Conservation (phyloP, 2,797 vertebrate species). For the Sebastes alutus region DNA sequence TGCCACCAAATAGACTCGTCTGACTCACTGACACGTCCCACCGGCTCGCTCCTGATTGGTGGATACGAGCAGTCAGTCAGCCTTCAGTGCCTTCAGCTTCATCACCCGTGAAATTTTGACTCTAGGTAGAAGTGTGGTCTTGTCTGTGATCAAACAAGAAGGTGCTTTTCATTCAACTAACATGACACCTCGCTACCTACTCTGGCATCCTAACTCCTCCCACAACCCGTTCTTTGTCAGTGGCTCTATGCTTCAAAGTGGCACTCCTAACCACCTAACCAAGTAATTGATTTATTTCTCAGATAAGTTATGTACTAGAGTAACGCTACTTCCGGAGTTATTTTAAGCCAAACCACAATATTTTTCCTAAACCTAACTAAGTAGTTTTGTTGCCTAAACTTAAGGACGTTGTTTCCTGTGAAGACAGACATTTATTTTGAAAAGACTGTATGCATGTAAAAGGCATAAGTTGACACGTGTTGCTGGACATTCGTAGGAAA, state of each 20-base stretch:
- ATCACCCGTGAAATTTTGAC: neutral
- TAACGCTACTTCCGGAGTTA: no score
- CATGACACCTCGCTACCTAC: no score
- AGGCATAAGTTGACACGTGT: fast-evolving
- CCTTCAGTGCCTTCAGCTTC: neutral
- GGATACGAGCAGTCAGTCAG: neutral
- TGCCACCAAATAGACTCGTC: conserved; percentile 1
- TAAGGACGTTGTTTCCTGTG: fast-evolving
- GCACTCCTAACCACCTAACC: no score
- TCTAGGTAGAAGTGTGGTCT: neutral
- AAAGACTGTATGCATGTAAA: no score
- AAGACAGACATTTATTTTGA: no score
- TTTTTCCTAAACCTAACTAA: no score
- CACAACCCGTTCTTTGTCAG: neutral
- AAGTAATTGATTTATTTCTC: no score
- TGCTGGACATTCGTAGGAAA: no score
- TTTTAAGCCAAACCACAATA: no score
- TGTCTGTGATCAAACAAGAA: neutral
- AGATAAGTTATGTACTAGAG: no score
- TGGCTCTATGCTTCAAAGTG: neutral
- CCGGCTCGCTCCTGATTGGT: conserved; percentile 19
- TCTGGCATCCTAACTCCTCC: neutral
- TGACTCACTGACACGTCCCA: neutral
- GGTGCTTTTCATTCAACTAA: neutral
- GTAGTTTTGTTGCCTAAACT: no score